phyloP scores from a whole-genome alignment of 2,113 vertebrate species.

The Tupaia chinensis region DNA sequence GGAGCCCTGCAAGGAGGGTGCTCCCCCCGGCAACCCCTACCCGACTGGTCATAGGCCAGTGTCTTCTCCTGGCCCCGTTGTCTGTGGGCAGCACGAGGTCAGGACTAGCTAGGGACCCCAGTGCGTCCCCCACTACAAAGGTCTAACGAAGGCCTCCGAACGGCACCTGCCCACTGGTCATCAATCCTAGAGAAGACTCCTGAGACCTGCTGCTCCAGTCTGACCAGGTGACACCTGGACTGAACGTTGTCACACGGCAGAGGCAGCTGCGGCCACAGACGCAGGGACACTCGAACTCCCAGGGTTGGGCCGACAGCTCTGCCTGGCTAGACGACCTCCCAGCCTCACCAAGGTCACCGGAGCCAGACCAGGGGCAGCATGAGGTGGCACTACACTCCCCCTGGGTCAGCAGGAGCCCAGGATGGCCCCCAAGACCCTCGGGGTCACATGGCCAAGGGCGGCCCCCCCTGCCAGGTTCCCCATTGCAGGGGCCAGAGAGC shows the following conservation, averaged over 20 bases:
- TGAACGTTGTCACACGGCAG: background rate
- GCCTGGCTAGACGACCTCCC: background rate
- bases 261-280: too few relatives aligned
- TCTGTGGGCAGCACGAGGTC: background rate
- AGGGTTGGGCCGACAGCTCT: fast-evolving
- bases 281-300: background rate
- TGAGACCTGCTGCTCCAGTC: background rate
- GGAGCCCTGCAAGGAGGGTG: too few relatives aligned
- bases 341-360: background rate
- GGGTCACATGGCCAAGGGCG: fast-evolving
- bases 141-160: background rate
- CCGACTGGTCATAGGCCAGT: background rate
- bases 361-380: background rate
- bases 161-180: background rate
- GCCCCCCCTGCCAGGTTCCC: background rate
- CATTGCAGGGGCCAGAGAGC: background rate
- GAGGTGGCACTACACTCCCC: background rate
- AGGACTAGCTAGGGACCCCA: background rate
- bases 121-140: fast-evolving
- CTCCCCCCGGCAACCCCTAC: too few relatives aligned
- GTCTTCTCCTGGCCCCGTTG: background rate
- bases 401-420: background rate
- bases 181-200: background rate
- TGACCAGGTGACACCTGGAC: background rate
- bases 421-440: background rate